A percentile compares a stretch with the other conserved stretches of the same genome.
phyloP scores from a whole-genome alignment of 2,113 vertebrate genomes.

The Lophura nycthemera region DNA sequence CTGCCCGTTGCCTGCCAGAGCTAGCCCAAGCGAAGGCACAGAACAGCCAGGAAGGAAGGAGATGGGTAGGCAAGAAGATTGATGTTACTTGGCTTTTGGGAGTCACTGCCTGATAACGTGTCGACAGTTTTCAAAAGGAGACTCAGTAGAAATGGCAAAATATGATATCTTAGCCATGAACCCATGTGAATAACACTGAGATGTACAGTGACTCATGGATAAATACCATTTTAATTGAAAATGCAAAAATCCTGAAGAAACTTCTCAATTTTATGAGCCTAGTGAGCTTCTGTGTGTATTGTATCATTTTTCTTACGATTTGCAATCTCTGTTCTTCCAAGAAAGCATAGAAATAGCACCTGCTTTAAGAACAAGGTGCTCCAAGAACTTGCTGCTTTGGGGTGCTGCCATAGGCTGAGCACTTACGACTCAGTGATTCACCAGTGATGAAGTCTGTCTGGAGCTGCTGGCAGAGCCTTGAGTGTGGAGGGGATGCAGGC shows the following conservation, averaged over 20 bases:
- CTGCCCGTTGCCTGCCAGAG: neutral
- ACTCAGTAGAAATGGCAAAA: neutral
- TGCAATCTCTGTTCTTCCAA: neutral
- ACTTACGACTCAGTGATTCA: neutral
- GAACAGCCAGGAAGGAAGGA: neutral
- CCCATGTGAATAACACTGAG: neutral
- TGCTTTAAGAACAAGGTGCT: neutral
- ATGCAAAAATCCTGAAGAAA: neutral
- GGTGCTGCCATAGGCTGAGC: neutral
- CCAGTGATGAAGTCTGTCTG: neutral
- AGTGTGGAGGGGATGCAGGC: neutral
- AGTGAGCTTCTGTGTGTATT: neutral
- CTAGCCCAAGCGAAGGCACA: rapidly evolving
- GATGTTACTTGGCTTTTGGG: neutral
- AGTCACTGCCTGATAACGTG: neutral
- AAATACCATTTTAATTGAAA: neutral
- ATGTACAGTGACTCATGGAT: neutral
- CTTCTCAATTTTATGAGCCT: neutral
- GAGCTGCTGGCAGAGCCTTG: neutral
- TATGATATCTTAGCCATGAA: neutral
- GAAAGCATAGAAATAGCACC: neutral
- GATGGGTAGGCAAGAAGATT: neutral
- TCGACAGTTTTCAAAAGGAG: neutral
- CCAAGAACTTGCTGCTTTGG: neutral
- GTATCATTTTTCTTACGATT: neutral